Conservation (phyloP, 2,113 vertebrate species). For the Argyrosomus japonicus region DNA sequence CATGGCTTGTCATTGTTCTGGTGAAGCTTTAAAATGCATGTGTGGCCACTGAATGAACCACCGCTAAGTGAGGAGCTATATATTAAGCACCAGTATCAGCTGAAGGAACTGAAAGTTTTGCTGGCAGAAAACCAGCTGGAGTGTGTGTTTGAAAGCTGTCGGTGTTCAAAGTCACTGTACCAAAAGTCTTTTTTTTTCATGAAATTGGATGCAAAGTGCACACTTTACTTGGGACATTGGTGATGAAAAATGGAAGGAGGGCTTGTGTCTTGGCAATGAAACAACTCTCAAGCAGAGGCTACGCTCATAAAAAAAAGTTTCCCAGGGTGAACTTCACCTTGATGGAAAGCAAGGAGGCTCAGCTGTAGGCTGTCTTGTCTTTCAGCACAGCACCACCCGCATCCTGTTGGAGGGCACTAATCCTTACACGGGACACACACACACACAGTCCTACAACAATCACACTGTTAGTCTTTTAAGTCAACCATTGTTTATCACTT, state of each 20-base stretch:
- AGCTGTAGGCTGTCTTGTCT: slow-evolving; percentile 35
- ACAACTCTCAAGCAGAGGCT: slow-evolving; percentile 13
- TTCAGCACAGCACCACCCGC: slow-evolving; percentile 28
- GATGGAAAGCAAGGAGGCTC: slow-evolving; percentile 31
- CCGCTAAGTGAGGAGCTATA: not conserved
- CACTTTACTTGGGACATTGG: not conserved
- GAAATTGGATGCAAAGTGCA: not conserved
- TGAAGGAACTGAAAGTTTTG: not conserved
- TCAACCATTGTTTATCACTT: slow-evolving; percentile 1
- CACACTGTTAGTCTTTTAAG: not conserved
- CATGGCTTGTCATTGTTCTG: not conserved
- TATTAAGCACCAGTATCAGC: not conserved
- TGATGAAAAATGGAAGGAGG: not conserved
- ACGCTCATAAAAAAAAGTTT: slow-evolving; percentile 20
- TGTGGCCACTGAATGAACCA: not conserved
- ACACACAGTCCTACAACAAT: not conserved
- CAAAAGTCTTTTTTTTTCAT: not conserved
- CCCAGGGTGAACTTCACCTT: slow-evolving; percentile 56
- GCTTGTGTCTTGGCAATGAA: slow-evolving; percentile 6
- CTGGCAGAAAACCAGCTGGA: not conserved
- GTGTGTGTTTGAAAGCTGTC: slow-evolving; percentile 9
- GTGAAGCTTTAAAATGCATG: slow-evolving; percentile 10
- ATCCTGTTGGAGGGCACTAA: slow-evolving; percentile 27
- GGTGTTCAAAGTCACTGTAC: not conserved
- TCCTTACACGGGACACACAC: slow-evolving; percentile 15